Conservation (phyloP, 1,140 invertebrate genomes). For the Drosophila miranda region DNA sequence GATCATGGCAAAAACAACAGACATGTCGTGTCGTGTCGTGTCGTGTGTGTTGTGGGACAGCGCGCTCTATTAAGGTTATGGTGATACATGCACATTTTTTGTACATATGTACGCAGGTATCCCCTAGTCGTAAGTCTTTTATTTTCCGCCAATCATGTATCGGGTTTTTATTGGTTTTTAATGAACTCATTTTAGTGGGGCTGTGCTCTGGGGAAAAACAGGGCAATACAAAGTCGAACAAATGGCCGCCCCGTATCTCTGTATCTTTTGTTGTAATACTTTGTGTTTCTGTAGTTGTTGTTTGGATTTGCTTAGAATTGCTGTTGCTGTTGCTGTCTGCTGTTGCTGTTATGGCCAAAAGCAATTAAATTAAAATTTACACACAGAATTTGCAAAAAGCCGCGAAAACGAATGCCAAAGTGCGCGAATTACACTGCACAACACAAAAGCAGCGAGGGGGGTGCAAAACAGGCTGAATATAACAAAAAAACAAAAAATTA, state of each 20-base stretch:
- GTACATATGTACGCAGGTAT: too few species aligned
- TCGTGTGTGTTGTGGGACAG: too few species aligned
- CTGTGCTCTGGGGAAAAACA: constrained; percentile 21
- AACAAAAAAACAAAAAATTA: constrained; percentile 28
- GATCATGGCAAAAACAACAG: too few species aligned
- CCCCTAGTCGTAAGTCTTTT: too few species aligned
- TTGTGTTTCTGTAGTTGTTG: constrained; percentile 21
- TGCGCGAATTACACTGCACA: constrained; percentile 40
- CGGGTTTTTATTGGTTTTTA: constrained; percentile 60
- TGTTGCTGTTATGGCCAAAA: constrained; percentile 51
- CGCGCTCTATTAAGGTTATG: too few species aligned
- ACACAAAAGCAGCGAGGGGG: background rate
- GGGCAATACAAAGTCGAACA: constrained; percentile 11
- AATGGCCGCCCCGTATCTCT: constrained; percentile 32
- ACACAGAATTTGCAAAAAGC: constrained; percentile 47
- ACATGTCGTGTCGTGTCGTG: too few species aligned
- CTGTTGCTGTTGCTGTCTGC: constrained; percentile 4
- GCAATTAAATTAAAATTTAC: constrained; percentile 75
- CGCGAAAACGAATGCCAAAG: constrained; percentile 43
- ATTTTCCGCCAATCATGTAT: background rate
- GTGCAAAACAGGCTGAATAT: background rate
- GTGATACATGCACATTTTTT: too few species aligned
- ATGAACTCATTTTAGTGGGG: constrained; percentile 42
- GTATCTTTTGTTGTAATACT: constrained; percentile 11
- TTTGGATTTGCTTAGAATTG: constrained; percentile 12